Conservation (phyloP, 2,888 invertebrate genomes). For the Agonopterix alstromeriana region DNA sequence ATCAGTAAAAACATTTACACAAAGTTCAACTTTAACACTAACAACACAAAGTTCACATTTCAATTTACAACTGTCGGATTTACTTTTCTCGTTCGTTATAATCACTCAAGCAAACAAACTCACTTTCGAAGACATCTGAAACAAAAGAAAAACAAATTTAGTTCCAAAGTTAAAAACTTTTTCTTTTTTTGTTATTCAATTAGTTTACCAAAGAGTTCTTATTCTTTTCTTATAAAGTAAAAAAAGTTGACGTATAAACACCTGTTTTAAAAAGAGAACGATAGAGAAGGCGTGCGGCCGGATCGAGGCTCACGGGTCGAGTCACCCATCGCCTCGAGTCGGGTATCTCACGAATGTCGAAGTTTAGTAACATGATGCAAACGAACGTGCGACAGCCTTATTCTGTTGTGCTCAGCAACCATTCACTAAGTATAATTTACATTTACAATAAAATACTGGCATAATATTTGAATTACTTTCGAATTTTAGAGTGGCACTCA, state of each 20-base stretch:
- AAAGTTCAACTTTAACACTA: slow-evolving; percentile 56
- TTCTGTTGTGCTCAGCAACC: slow-evolving; percentile 6
- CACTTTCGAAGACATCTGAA: slow-evolving; percentile 66
- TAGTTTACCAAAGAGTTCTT: background rate
- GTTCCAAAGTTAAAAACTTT: slow-evolving; percentile 12
- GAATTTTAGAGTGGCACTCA: no score
- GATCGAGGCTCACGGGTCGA: slow-evolving; percentile 48
- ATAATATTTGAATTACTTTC: no score
- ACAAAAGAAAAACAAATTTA: slow-evolving; percentile 51
- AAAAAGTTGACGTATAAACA: slow-evolving; percentile 15
- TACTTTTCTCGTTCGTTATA: slow-evolving; percentile 30
- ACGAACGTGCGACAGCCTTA: slow-evolving; percentile 25
- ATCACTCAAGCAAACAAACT: slow-evolving; percentile 54
- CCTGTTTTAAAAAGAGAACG: slow-evolving; percentile 30
- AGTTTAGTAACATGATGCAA: slow-evolving; percentile 57
- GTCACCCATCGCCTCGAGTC: slow-evolving; percentile 43
- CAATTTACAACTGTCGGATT: slow-evolving; percentile 43
- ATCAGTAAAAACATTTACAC: slow-evolving; percentile 47
- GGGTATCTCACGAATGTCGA: slow-evolving; percentile 47
- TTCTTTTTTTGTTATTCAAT: background rate
- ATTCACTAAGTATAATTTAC: slow-evolving; percentile 1
- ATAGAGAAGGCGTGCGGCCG: slow-evolving; percentile 52
- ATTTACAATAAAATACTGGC: no score
- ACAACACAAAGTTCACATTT: slow-evolving; percentile 68
- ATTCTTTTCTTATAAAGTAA: slow-evolving; percentile 5